Evolutionary conservation across 2,113 vertebrate genomes (phyloP), one percentile per base, ranked within the genome.

Genomic region (Pelodiscus sinensis): DNA sequence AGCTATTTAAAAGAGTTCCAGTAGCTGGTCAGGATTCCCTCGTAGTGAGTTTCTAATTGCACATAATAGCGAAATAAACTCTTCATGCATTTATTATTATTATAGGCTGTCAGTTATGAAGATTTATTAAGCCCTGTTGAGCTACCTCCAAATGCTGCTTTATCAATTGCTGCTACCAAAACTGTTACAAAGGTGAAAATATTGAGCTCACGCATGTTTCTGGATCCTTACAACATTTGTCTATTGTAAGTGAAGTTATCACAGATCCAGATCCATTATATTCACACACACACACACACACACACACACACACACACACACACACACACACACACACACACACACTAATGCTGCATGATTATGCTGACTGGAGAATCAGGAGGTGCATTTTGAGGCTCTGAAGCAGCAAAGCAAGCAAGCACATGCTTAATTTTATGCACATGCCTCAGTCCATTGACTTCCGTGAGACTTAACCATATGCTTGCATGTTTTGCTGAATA

Each of bases 21-120:
- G 0, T 82, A 96, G 92, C 88, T 89, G 60, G 57, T 0, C 3
- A 91, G 77, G 88, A 84, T 87, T 94, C 86, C 92, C 88, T 51
- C 79, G 81, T 75, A 95, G 83, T 87, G 22, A 71, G 85, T 89
- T 96, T 92, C 92, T 93, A 92, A 87, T 89, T 80, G 88, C 88
- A 78, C 75, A 89, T 85, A 96, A 90, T 85, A 97, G 92, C 96
- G 77, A 95, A 96, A 95, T 92, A 94, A 86, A 94, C 88, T 92
- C 84, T 91, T 87, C 82, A 65, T 5, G 8, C 92, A 93, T 94
- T 97, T 97, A 96, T 94, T 97, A 83, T 92, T 95, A 93, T 96
- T 94, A 93, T 1, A 0, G 44, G 58, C 83, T 96, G 93, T 92
- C 93, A 94, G 55, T 94, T 96, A 94, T 13, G 62, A 96, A 93